These are phyloP conservation scores for Antennarius maculatus DNA, from an alignment of 2,797 vertebrate genomes.

Conservation along the genomic window DNA sequence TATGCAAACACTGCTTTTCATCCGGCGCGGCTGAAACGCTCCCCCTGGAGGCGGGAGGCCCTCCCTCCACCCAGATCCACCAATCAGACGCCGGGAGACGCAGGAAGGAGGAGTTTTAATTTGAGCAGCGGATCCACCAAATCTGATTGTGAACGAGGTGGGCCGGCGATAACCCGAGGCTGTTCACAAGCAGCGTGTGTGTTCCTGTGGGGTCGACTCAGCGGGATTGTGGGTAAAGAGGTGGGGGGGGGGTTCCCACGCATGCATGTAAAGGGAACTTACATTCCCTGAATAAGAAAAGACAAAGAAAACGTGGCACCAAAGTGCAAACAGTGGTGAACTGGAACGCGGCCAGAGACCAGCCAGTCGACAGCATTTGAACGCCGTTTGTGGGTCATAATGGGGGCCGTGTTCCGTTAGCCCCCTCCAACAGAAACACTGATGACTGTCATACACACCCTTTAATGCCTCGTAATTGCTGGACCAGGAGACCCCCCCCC, in stretches of 20 bases:
- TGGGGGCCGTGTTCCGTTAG: slow-evolving; percentile 11
- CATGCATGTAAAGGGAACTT: slow-evolving; percentile 41
- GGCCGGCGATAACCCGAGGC: slow-evolving; percentile 63
- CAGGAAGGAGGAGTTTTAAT: slow-evolving; percentile 57
- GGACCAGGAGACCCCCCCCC: not conserved
- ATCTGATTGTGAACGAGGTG: slow-evolving; percentile 67
- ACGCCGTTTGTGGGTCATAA: slow-evolving; percentile 50
- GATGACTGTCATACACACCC: slow-evolving; percentile 16
- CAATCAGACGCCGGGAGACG: slow-evolving; percentile 56
- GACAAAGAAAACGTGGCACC: slow-evolving; percentile 3
- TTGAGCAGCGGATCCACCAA: slow-evolving; percentile 53
- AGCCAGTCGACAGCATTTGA: slow-evolving; percentile 46
- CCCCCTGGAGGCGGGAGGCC: slow-evolving; percentile 38
- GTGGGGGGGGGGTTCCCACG: slow-evolving; percentile 37
- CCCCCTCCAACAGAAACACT: slow-evolving; percentile 23
- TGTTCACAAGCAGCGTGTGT: slow-evolving; percentile 65
- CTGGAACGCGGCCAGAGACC: slow-evolving; percentile 57
- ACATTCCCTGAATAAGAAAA: slow-evolving; percentile 19
- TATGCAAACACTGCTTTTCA: slow-evolving; percentile 60
- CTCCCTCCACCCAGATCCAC: slow-evolving; percentile 50
- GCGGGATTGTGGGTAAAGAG: slow-evolving; percentile 49
- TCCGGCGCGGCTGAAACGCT: slow-evolving; percentile 42
- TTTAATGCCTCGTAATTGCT: slow-evolving; percentile 44
- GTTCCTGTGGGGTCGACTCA: slow-evolving; percentile 60
- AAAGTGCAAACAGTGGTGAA: slow-evolving; percentile 10